phyloP scores from a whole-genome alignment of 2,888 invertebrate species.

The Micropterix aruncella region DNA sequence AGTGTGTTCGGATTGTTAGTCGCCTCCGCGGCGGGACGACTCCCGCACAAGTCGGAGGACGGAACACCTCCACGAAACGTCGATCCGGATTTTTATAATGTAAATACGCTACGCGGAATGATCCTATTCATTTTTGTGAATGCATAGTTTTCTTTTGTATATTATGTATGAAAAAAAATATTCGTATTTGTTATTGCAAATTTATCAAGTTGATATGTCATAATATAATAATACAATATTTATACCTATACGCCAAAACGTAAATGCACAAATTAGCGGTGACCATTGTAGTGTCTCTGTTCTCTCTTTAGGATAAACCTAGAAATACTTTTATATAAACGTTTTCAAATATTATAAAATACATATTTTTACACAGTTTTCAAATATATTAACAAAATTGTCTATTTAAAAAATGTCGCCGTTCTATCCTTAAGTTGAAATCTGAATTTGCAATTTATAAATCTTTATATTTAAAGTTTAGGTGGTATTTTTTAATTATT shows the following conservation, averaged over 20 bases:
- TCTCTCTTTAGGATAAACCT: not conserved
- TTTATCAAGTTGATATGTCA: not conserved
- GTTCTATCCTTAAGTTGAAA: not conserved
- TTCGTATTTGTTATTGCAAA: not conserved
- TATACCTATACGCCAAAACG: not conserved
- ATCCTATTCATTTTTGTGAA: not conserved
- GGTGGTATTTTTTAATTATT: not conserved
- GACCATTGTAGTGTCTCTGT: not conserved
- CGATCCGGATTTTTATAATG: not conserved
- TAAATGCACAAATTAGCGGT: not conserved
- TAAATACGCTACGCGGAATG: not conserved
- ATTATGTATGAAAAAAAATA: not conserved
- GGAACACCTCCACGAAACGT: not conserved
- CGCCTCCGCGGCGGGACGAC: not conserved
- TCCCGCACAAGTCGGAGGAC: not conserved
- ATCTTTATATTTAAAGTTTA: not conserved
- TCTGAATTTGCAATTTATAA: not conserved
- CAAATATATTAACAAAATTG: not conserved
- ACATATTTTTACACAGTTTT: not conserved
- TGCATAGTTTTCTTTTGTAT: not conserved
- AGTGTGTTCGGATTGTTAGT: slow-evolving; percentile 4
- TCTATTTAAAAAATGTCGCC: not conserved
- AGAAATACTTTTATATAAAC: not conserved
- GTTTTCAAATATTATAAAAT: not conserved
- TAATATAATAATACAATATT: not conserved